phyloP scores from a whole-genome alignment of 2,888 invertebrate genomes.

The Polietes domitor region DNA sequence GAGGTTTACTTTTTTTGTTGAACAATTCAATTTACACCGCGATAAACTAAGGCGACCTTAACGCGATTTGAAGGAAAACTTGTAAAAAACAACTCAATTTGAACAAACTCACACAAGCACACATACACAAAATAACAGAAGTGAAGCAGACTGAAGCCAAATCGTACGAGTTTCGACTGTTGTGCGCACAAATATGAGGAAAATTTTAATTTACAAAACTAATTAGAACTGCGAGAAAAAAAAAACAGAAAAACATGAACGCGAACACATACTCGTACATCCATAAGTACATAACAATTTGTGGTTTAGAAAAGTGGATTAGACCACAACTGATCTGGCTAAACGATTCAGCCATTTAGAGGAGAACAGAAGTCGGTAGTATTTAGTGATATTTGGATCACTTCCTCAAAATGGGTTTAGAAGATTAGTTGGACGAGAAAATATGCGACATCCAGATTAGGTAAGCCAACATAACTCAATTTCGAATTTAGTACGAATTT shows the following conservation, averaged over 20 bases:
- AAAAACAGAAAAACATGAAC: neutral
- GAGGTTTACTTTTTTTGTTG: neutral
- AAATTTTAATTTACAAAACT: neutral
- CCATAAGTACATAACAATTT: neutral
- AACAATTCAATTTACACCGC: constrained; percentile 23
- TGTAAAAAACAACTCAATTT: neutral
- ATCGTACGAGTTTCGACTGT: neutral
- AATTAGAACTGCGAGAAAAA: neutral
- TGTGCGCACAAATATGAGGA: neutral
- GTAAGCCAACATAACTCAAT: too few species aligned
- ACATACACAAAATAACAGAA: neutral
- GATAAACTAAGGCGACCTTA: constrained; percentile 52
- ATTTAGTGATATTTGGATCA: too few species aligned
- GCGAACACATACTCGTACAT: too few species aligned
- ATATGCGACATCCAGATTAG: too few species aligned
- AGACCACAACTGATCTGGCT: neutral
- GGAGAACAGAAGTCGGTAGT: too few species aligned
- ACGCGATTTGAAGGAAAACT: constrained; percentile 58
- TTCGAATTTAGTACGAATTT: too few species aligned
- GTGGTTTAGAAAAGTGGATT: neutral
- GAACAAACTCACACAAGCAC: neutral
- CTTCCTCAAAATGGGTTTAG: too few species aligned
- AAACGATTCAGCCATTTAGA: neutral
- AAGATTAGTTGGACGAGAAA: too few species aligned
- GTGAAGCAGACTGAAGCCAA: neutral